A percentile compares a stretch with the other conserved stretches of the same genome.
Conservation (phyloP, 64 coral and sea anemone genomes). For the Cladopsammia gracilis region DNA sequence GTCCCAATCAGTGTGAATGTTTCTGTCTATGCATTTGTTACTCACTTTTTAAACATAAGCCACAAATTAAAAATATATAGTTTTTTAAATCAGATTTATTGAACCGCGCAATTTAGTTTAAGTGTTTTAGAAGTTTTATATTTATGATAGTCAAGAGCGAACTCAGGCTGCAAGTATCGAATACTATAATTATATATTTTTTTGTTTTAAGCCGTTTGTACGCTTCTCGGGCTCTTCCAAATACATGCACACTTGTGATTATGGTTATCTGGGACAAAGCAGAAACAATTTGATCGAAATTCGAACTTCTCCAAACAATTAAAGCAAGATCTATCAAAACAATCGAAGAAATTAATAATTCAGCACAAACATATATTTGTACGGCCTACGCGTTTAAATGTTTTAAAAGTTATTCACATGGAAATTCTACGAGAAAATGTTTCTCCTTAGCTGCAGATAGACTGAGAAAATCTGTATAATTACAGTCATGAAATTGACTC, state of each 20-base stretch:
- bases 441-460: not conserved
- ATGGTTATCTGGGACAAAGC: not conserved
- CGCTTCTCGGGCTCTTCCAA: no score
- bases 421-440: not conserved
- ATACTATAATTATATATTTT: no score
- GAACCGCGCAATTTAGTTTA: not conserved
- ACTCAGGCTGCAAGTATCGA: no score
- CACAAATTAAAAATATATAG: no score
- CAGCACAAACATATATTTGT: constrained; percentile 6
- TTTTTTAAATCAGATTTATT: no score
- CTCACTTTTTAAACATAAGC: no score
- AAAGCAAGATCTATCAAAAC: not conserved
- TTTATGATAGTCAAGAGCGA: no score
- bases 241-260: not conserved
- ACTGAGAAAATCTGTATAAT: not conserved
- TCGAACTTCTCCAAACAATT: not conserved
- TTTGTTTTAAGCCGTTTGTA: no score
- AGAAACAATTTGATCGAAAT: not conserved
- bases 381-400: not conserved
- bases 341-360: constrained; percentile 25
- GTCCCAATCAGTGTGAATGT: no score
- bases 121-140: not conserved
- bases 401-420: not conserved
- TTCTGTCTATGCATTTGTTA: no score
- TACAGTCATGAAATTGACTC: constrained; percentile 73